Base-by-base conservation (phyloP, 2,113 vertebrate genomes). In the Bombycilla garrulus region DNA sequence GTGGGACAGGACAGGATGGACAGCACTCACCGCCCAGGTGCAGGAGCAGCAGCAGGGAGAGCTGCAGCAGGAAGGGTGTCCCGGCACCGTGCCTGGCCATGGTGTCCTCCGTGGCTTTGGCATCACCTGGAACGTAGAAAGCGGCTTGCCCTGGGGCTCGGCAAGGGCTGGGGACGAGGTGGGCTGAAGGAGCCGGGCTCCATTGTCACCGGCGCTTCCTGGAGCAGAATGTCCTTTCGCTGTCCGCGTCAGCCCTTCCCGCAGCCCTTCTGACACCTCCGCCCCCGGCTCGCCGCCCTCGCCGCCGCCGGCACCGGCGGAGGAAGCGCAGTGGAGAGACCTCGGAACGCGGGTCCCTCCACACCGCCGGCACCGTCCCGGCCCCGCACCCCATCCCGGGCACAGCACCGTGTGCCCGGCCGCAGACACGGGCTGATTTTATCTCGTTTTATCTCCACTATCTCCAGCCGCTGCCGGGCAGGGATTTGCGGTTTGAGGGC, bases 21-120 rank as follows among this genome's bases (percentile, higher is more conserved):
- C 4, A 13, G 20, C 66, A 95, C 96, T 93, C 88, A 97, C 97
- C 97, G 2, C 79, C 73, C 2, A 15, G 91, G 29, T 3, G 4
- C 50, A 96, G 84, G 28, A 96, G 81, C 81, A 95, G 86, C 66
- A 96, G 83, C 70, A 95, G 15, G 53, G 69, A 80, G 65, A 92
- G 79, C 50, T 3, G 53, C 81, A 88, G 93, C 69, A 94, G 62
- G 44, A 66, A 10, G 53, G 57, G 54, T 11, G 57, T 76, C 73
- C 84, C 10, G 2, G 74, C 66, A 54, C 53, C 3, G 4, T 1
- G 10, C 78, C 78, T 33, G 78, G 92, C 91, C 96, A 96, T 97
- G 89, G 22, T 69, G 60, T 35, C 57, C 50, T 85, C 73, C 26
- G 38, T 50, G 79, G n/a, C 44, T 64, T 51, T 48, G 66, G 91